Conservation (phyloP, 1,140 invertebrate genomes). For the Magallana gigas region DNA sequence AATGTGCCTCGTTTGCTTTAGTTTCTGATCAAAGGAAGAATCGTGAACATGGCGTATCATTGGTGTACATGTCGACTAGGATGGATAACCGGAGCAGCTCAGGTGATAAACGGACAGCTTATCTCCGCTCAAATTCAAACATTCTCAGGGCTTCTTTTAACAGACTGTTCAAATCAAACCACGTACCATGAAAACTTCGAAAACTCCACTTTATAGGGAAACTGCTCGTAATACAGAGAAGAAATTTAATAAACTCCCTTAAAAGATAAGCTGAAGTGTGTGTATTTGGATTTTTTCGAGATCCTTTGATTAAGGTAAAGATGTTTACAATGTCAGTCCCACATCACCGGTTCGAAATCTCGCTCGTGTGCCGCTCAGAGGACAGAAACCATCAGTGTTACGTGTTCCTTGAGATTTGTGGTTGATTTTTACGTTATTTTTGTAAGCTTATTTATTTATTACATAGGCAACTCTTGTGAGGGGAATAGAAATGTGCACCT, state of each 20-base stretch:
- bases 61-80: not conserved
- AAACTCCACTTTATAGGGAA: not conserved
- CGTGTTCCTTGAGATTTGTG: not conserved
- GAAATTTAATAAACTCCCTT: not conserved
- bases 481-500: not conserved
- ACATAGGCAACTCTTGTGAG: not conserved
- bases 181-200: not conserved
- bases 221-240: not conserved
- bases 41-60: not conserved
- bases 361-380: not conserved
- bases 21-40: slow-evolving; percentile 1
- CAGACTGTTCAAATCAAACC: not conserved
- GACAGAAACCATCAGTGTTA: not conserved
- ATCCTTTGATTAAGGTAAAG: not conserved
- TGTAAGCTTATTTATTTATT: not conserved
- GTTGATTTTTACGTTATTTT: not conserved
- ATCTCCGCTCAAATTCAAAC: slow-evolving; percentile 14
- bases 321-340: not conserved
- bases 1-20: not conserved
- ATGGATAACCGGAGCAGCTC: not conserved
- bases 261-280: not conserved
- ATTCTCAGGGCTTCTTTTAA: slow-evolving; percentile 1
- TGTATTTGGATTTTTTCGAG: not conserved
- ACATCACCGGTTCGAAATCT: not conserved
- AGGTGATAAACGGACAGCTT: not conserved